Percentiles rank a stretch among this genome's conserved stretches.
Evolutionary conservation across 2,113 vertebrate genomes (phyloP).

Genomic region (Scomber japonicus): DNA sequence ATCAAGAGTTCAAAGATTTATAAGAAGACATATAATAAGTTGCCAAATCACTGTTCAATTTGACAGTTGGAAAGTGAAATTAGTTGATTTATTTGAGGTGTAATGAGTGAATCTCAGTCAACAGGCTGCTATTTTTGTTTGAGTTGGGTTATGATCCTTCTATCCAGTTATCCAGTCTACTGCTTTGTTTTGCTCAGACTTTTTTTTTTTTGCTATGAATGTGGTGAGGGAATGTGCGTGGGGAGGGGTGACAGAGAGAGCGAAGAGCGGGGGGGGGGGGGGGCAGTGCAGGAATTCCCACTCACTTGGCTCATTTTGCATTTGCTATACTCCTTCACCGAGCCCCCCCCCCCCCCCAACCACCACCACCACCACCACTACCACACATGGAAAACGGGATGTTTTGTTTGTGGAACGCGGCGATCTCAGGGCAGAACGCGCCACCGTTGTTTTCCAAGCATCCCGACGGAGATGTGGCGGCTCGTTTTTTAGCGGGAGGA

Average conservation of each 20-base stretch:
- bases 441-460: slow-evolving; percentile 71
- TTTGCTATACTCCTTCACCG: slow-evolving; percentile 43
- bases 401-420: slow-evolving; percentile 65
- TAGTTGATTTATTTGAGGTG: neutral
- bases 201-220: slow-evolving; percentile 50
- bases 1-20: too few species aligned
- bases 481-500: slow-evolving; percentile 86
- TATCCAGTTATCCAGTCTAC: slow-evolving; percentile 31
- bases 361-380: neutral
- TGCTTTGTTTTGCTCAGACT: slow-evolving; percentile 52
- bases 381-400: slow-evolving; percentile 51
- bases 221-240: slow-evolving; percentile 60
- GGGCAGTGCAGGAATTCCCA: slow-evolving; percentile 67
- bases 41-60: neutral
- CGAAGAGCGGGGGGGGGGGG: neutral
- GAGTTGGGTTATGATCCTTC: slow-evolving; percentile 46
- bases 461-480: slow-evolving; percentile 70
- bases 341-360: neutral
- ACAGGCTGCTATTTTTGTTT: slow-evolving; percentile 40
- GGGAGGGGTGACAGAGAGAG: slow-evolving; percentile 31
- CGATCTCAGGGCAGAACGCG: neutral
- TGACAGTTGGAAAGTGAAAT: neutral
- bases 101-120: neutral
- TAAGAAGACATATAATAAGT: neutral
- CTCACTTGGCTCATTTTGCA: slow-evolving; percentile 66